These are phyloP conservation scores for Carlito syrichta DNA, from an alignment of 2,113 vertebrate genomes.

Conservation along the genomic window DNA sequence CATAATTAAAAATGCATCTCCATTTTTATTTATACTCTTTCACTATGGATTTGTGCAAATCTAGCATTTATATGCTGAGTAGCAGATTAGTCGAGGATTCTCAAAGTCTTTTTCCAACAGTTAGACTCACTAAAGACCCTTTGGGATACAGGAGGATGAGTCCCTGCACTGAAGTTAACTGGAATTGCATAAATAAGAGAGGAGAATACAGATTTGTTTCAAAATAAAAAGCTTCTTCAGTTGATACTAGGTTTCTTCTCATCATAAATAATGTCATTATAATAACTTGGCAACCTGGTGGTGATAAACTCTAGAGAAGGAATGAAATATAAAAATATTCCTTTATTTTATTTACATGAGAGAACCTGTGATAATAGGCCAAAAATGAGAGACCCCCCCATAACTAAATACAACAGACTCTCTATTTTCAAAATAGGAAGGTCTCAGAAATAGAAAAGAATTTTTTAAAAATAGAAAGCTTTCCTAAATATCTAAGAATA, in stretches of 20 bases:
- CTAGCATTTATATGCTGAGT: not conserved
- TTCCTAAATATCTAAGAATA: not conserved
- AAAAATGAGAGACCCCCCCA: not conserved
- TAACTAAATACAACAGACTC: not conserved
- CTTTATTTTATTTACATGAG: not conserved
- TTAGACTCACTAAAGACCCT: not conserved
- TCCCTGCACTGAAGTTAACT: not conserved
- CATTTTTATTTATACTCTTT: not conserved
- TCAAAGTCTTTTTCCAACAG: not conserved
- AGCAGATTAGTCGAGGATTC: not conserved
- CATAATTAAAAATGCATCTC: not conserved
- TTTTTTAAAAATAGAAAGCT: not conserved
- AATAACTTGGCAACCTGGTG: not conserved
- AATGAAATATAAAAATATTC: not conserved
- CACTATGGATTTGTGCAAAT: not conserved
- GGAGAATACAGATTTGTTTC: not conserved
- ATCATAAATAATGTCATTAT: not conserved
- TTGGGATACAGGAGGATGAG: not conserved
- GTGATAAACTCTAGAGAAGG: not conserved
- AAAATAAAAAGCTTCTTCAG: not conserved
- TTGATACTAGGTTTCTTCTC: not conserved
- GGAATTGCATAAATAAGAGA: not conserved
- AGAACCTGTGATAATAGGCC: not conserved
- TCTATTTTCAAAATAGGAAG: conserved; percentile 17
- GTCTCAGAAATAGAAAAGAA: conserved; percentile 14